Percentiles rank a stretch among this genome's conserved stretches.
These are phyloP conservation scores for Drosophila yakuba DNA, from an alignment of 1,140 invertebrate species.

Conservation along the genomic window DNA sequence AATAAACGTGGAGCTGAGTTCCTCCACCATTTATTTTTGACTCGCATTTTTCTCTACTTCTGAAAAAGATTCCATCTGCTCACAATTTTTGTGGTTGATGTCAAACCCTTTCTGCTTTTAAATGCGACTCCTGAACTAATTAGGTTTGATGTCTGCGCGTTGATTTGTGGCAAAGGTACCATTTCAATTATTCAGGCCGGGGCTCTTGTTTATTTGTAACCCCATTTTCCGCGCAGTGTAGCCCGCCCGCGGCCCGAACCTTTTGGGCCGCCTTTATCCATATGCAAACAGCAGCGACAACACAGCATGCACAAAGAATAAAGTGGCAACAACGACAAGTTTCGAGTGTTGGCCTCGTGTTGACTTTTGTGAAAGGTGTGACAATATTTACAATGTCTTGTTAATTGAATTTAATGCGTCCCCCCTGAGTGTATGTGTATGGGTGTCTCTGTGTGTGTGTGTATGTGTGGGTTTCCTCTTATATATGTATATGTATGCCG, in stretches of 20 bases:
- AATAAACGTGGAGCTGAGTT: too few species aligned
- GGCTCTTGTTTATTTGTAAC: neutral
- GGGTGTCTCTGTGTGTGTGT: neutral
- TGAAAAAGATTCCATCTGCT: too few species aligned
- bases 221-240: neutral
- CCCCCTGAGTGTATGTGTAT: neutral
- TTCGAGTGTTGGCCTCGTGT: slow-evolving; percentile 59
- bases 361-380: slow-evolving; percentile 72
- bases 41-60: too few species aligned
- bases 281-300: slow-evolving; percentile 20
- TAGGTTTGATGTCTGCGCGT: neutral
- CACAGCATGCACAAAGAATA: slow-evolving; percentile 23
- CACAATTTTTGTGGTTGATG: too few species aligned
- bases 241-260: neutral
- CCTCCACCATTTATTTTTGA: too few species aligned
- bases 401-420: slow-evolving; percentile 74
- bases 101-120: neutral
- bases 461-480: neutral
- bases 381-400: slow-evolving; percentile 70
- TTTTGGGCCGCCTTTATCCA: slow-evolving; percentile 9
- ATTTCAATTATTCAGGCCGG: neutral
- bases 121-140: too few species aligned
- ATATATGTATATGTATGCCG: neutral
- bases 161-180: neutral
- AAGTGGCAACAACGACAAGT: slow-evolving; percentile 32